Evolutionary conservation across 2,888 invertebrate species (phyloP).

Genomic region (Agonopterix arenella): DNA sequence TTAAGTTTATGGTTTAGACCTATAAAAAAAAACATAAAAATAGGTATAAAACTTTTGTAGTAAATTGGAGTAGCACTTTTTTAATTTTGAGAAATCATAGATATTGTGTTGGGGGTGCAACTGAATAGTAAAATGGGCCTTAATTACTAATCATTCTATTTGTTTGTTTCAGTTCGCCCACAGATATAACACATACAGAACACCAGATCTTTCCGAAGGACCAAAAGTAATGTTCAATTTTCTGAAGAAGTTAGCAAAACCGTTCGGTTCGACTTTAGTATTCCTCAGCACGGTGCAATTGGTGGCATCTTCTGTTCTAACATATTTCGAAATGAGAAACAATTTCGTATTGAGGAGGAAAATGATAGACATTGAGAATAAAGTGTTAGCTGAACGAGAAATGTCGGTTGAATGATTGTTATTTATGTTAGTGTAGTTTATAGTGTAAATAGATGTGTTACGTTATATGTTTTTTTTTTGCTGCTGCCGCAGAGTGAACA

Average conservation of each 20-base stretch:
- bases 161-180: slow-evolving; percentile 75
- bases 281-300: slow-evolving; percentile 69
- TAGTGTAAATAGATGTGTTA: not conserved
- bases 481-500: too few species aligned
- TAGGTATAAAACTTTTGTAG: too few species aligned
- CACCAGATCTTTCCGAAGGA: slow-evolving; percentile 79
- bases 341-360: slow-evolving; percentile 51
- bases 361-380: slow-evolving; percentile 50
- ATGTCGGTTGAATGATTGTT: too few species aligned
- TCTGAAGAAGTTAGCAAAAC: slow-evolving; percentile 69
- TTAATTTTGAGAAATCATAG: too few species aligned
- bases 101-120: too few species aligned
- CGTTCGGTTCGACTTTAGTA: slow-evolving; percentile 66
- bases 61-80: too few species aligned
- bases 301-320: slow-evolving; percentile 72
- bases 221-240: slow-evolving; percentile 73
- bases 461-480: too few species aligned
- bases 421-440: too few species aligned
- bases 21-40: too few species aligned
- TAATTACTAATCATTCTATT: slow-evolving; percentile 3
- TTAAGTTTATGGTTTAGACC: too few species aligned
- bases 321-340: slow-evolving; percentile 78
- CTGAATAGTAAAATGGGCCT: too few species aligned
- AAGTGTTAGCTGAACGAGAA: slow-evolving; percentile 23
- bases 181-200: slow-evolving; percentile 77